Evolutionary conservation across 2,888 invertebrate species (phyloP), one percentile per base, ranked within the genome.

Genomic region (Microctonus hyperodae): DNA sequence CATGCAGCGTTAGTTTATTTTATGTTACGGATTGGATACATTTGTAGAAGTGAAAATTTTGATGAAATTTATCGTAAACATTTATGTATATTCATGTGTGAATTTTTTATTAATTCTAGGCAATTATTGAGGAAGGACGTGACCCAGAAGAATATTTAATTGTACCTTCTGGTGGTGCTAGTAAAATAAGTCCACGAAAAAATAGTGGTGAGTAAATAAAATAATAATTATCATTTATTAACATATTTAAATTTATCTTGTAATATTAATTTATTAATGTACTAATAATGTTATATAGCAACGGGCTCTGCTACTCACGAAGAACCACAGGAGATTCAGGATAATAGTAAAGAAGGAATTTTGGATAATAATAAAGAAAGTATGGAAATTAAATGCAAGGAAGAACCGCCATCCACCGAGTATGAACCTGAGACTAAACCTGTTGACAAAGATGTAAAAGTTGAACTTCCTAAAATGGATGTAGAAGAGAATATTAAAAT

Each of bases 111-210:
- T 13, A 55, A 31, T 85, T 86, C 83, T 81, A 92, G 89, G 89
- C 91, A 7, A 78, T 90, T 59, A 86, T 87, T 76, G 89, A 90
- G 13, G 90, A 92, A 81, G 92, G 92, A 3, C 85, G 89, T 67
- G 90, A 95, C 86, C 92, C 94, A 1, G 90, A 90, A 9, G 91
- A 90, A 31, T 91, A 88, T 81, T 81, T 89, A 11, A 81, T 84
- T n/a, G 72, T 83, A 60, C 83, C 83, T 11, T 78, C 78, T 62
- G 78, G 78, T 25, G 81, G 81, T 58, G 58, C 73, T 23, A 75
- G 73, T 13, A 83, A 80, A 74, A 67, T 73, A 56, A 75, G 65
- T 64, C 75, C 79, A 11, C 77, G 80, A 62, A 81, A 80, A 72
- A 79, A 78, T 68, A 80, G 77, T 69, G 68, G 78, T 77, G 73